Percentiles rank a stretch among this genome's conserved stretches.
Conservation (phyloP, 2,888 invertebrate species). For the Leptinotarsa haldemani region DNA sequence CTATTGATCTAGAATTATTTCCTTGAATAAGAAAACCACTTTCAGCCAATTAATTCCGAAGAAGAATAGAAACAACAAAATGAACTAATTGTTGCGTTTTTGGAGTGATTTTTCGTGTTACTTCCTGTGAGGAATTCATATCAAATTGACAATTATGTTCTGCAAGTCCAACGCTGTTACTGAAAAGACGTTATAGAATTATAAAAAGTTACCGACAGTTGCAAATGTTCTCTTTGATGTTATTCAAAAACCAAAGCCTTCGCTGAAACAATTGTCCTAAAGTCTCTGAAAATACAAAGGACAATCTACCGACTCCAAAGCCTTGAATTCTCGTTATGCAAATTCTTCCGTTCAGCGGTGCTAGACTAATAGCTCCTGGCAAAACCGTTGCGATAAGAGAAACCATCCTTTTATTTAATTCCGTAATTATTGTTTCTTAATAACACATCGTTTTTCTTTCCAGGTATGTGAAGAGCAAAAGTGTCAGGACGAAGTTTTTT, state of each 20-base stretch:
- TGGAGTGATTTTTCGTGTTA: too few relatives aligned
- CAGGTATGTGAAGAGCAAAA: constrained; percentile 95
- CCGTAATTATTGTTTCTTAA: not conserved
- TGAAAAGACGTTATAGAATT: not conserved
- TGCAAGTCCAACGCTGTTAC: not conserved
- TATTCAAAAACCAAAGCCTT: not conserved
- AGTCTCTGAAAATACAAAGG: constrained; percentile 31
- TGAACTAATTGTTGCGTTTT: too few relatives aligned
- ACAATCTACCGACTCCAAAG: constrained; percentile 24
- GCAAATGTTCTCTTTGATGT: not conserved
- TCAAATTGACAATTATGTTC: too few relatives aligned
- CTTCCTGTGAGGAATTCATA: too few relatives aligned
- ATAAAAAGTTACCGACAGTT: not conserved
- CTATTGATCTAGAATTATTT: too few relatives aligned
- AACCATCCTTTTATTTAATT: constrained; percentile 8
- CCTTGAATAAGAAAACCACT: too few relatives aligned
- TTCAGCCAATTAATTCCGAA: too few relatives aligned
- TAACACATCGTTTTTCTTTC: constrained; percentile 50
- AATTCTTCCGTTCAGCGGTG: constrained; percentile 32
- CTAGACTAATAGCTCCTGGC: constrained; percentile 29
- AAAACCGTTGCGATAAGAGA: constrained; percentile 28
- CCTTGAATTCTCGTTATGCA: constrained; percentile 40
- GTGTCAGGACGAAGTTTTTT: constrained; percentile 94
- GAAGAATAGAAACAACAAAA: too few relatives aligned
- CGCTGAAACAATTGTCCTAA: not conserved